These are phyloP conservation scores for Tupaia chinensis DNA, from an alignment of 2,113 vertebrate genomes.

Conservation along the genomic window DNA sequence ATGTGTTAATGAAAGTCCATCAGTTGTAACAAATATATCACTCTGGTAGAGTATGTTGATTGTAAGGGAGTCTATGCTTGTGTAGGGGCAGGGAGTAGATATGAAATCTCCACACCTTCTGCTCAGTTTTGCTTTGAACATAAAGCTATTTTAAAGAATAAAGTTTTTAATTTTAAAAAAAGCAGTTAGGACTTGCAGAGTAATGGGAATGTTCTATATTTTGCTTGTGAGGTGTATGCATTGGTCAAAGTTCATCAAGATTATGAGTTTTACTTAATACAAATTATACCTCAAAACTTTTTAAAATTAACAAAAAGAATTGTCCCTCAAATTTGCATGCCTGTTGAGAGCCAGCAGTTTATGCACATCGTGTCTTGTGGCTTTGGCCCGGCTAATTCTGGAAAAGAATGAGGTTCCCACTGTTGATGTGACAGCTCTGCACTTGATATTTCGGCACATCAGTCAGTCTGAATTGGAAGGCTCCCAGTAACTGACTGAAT, in stretches of 20 bases:
- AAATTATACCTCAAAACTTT: not conserved
- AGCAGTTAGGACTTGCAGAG: not conserved
- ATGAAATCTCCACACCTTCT: not conserved
- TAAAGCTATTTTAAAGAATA: not conserved
- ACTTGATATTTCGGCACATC: not conserved
- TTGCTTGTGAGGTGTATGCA: not conserved
- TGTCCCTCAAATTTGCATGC: not conserved
- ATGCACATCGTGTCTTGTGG: not conserved
- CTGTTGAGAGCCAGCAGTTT: not conserved
- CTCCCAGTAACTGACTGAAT: not conserved
- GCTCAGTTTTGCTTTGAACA: not conserved
- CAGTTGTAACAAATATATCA: accelerated
- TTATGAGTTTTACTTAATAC: not conserved
- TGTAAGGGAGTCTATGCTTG: no score
- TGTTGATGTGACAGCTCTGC: not conserved
- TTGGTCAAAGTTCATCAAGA: not conserved
- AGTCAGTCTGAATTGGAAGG: not conserved
- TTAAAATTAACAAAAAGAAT: not conserved
- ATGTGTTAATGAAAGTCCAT: accelerated
- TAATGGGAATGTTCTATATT: not conserved
- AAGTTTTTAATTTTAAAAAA: not conserved
- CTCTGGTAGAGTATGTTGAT: not conserved
- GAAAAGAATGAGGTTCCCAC: not conserved
- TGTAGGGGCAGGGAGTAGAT: accelerated
- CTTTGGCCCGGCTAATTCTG: not conserved